These are phyloP conservation scores for Catostomus latipinnis DNA, from an alignment of 2,797 vertebrate genomes.

Conservation along the genomic window DNA sequence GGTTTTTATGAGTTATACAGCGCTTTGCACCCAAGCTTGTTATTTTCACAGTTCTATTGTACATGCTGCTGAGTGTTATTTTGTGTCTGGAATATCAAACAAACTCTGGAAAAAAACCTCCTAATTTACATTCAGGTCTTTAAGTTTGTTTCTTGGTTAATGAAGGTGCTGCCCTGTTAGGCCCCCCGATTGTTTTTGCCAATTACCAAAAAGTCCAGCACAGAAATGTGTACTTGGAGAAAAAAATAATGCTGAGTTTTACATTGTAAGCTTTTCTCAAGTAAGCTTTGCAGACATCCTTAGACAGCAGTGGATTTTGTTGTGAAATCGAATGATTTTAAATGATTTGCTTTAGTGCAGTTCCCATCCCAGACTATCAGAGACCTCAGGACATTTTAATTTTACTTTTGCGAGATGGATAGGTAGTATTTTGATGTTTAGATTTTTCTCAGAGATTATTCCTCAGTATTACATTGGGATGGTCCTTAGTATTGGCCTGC, in stretches of 20 bases:
- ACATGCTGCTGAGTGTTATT: background rate
- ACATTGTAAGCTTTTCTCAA: background rate
- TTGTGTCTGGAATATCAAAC: slow-evolving; percentile 31
- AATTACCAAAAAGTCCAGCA: background rate
- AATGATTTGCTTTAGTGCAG: slow-evolving; percentile 18
- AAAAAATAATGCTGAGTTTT: too few species aligned
- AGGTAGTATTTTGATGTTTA: slow-evolving; percentile 17
- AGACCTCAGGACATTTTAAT: slow-evolving; percentile 22
- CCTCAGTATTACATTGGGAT: background rate
- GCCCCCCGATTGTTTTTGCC: background rate
- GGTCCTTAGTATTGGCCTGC: background rate
- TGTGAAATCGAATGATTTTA: slow-evolving; percentile 21
- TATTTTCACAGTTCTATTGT: slow-evolving; percentile 7
- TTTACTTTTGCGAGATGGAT: background rate
- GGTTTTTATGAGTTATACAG: background rate
- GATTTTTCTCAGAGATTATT: background rate
- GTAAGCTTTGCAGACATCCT: background rate
- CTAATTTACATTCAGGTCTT: slow-evolving; percentile 16
- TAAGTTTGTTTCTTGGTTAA: slow-evolving; percentile 19
- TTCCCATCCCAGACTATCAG: background rate
- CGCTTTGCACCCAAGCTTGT: background rate
- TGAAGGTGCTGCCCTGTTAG: background rate
- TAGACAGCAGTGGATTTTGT: slow-evolving; percentile 22
- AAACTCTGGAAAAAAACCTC: background rate
- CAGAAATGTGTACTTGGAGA: too few species aligned